Conservation (phyloP, 30 jellyfish, hydroid and myxozoan species). For the Hydractinia symbiolongicarpus region DNA sequence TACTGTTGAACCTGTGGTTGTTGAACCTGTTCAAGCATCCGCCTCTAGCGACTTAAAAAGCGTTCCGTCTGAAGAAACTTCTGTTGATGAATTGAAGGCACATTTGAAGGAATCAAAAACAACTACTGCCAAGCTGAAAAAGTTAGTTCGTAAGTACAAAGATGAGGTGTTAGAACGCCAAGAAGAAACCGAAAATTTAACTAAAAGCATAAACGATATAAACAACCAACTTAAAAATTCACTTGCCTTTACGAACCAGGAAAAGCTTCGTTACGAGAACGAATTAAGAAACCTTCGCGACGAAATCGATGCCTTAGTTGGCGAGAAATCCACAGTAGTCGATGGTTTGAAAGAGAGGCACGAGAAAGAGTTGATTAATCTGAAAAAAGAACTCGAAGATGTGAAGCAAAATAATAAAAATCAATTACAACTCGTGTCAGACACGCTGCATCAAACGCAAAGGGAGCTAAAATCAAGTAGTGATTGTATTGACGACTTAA, state of each 20-base stretch:
- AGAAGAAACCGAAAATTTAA: not conserved
- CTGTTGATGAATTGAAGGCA: not conserved
- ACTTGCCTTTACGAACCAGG: not conserved
- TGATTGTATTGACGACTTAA: not conserved
- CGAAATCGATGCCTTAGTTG: constrained; percentile 34
- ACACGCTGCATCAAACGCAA: not conserved
- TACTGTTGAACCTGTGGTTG: not conserved
- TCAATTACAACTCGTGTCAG: not conserved
- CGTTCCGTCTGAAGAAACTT: not conserved
- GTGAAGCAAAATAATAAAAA: not conserved
- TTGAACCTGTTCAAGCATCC: not conserved
- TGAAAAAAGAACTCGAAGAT: not conserved
- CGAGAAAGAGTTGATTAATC: constrained; percentile 6
- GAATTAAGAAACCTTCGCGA: constrained; percentile 29
- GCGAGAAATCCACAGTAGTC: constrained; percentile 25
- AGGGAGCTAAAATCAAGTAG: not conserved
- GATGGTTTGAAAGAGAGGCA: not conserved
- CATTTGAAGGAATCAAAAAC: not conserved
- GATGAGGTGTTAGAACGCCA: constrained; percentile 29
- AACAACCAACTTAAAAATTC: not conserved
- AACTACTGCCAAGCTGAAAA: constrained; percentile 7
- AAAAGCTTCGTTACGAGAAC: constrained; percentile 18
- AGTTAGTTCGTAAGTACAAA: constrained; percentile 29
- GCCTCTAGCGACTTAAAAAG: not conserved
- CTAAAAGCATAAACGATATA: not conserved